Conservation (phyloP, 2,113 vertebrate genomes). For the Casuarius casuarius region DNA sequence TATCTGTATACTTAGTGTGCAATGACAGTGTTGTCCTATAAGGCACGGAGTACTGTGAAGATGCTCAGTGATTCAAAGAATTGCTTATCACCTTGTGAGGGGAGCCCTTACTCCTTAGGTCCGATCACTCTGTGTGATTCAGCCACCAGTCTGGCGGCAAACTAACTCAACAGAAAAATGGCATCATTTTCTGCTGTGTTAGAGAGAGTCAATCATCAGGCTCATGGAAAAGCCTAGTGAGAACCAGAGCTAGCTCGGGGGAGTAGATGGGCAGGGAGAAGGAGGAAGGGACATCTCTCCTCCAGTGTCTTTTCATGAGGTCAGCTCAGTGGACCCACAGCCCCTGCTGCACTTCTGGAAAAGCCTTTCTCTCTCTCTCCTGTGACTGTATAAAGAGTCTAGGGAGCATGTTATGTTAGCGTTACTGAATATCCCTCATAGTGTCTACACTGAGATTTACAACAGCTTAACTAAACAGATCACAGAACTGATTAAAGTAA, state of each 20-base stretch:
- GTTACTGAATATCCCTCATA: background rate
- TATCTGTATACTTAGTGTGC: background rate
- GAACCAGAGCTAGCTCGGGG: background rate
- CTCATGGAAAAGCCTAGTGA: background rate
- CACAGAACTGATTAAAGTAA: background rate
- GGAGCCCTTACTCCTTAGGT: background rate
- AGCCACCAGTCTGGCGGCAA: background rate
- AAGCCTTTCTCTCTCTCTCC: background rate
- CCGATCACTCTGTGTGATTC: background rate
- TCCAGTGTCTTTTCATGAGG: background rate
- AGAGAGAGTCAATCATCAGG: background rate
- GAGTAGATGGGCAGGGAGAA: background rate
- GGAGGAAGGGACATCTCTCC: background rate
- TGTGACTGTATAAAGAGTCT: background rate
- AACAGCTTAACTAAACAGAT: background rate
- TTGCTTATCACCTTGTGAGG: background rate
- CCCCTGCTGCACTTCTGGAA: background rate
- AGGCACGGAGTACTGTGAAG: background rate
- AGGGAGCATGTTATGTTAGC: background rate
- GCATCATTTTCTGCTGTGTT: accelerated
- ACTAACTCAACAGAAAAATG: background rate
- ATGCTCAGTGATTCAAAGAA: background rate
- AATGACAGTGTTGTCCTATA: background rate
- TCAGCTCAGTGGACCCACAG: background rate
- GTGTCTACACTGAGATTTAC: background rate